phyloP scores from a whole-genome alignment of 2,888 invertebrate species.

The Pollenia griseotomentosa region DNA sequence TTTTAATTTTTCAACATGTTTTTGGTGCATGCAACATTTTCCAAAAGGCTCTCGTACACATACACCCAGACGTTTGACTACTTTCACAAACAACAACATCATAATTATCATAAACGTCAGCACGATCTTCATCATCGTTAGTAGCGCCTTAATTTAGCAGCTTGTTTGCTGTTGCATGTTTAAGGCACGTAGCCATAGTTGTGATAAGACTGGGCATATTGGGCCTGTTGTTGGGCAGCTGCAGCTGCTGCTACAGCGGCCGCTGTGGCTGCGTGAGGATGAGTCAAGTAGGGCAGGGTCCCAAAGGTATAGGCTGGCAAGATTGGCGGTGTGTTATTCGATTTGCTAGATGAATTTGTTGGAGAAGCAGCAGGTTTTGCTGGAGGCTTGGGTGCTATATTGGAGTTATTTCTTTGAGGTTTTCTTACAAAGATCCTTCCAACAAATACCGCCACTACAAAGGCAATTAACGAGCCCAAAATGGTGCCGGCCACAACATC shows the following conservation, averaged over 20 bases:
- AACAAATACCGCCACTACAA: conserved; percentile 77
- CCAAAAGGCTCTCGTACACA: conserved; percentile 36
- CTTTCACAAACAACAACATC: conserved; percentile 51
- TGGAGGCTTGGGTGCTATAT: conserved; percentile 63
- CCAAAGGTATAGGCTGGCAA: conserved; percentile 81
- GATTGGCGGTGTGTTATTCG: conserved; percentile 75
- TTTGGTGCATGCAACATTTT: conserved; percentile 63
- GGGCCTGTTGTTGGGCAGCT: conserved; percentile 75
- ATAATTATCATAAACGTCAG: conserved; percentile 14
- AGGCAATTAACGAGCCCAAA: conserved; percentile 78
- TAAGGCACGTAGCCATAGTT: conserved; percentile 82
- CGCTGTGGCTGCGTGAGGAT: conserved; percentile 75
- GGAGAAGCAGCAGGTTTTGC: conserved; percentile 68
- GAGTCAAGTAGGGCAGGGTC: conserved; percentile 79
- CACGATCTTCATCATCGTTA: conserved; percentile 18
- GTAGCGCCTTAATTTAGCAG: conserved; percentile 37
- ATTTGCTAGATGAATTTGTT: conserved; percentile 62
- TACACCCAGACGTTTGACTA: conserved; percentile 43
- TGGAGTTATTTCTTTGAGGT: conserved; percentile 32
- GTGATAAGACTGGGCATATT: conserved; percentile 81
- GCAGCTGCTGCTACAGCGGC: conserved; percentile 75
- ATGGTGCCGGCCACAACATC: conserved; percentile 79
- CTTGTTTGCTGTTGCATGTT: conserved; percentile 3
- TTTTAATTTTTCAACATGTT: conserved; percentile 44
- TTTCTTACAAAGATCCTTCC: conserved; percentile 78